These are phyloP conservation scores for Enoplolaimus lenunculus DNA, from an alignment of 2,888 invertebrate species.

Conservation along the genomic window DNA sequence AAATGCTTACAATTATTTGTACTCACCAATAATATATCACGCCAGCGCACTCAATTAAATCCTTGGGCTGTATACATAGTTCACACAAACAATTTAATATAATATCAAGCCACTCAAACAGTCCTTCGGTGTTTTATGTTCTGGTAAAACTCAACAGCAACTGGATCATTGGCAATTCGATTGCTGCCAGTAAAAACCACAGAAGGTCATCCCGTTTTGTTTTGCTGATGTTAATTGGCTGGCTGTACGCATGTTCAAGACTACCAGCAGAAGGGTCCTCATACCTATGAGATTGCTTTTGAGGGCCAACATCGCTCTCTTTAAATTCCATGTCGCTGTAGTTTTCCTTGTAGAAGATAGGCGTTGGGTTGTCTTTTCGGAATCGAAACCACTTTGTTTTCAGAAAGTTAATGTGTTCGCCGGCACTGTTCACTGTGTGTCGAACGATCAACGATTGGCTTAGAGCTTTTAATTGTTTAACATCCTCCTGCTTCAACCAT, in stretches of 20 bases:
- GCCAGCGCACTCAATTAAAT: no score
- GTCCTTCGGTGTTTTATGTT: no score
- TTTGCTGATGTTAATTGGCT: neutral
- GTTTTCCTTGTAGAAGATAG: conserved; percentile 7
- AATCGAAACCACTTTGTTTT: conserved; percentile 4
- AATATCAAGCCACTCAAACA: no score
- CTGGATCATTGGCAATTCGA: neutral
- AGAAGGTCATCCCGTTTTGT: neutral
- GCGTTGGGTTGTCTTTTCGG: neutral
- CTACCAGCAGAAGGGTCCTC: neutral
- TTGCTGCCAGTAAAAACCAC: neutral
- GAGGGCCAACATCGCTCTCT: neutral
- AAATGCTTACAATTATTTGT: no score
- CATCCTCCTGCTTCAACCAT: neutral
- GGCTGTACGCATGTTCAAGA: neutral
- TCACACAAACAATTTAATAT: no score
- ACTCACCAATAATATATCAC: no score
- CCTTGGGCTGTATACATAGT: no score
- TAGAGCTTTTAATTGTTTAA: neutral
- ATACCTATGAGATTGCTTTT: neutral
- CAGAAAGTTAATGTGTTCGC: neutral
- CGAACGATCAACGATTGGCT: neutral
- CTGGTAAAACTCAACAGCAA: neutral
- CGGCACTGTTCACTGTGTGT: neutral
- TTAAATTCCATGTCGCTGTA: conserved; percentile 8